Percentiles rank a stretch among this genome's conserved stretches.
Conservation (phyloP, 1,140 invertebrate genomes). For the Drosophila oshimai region DNA sequence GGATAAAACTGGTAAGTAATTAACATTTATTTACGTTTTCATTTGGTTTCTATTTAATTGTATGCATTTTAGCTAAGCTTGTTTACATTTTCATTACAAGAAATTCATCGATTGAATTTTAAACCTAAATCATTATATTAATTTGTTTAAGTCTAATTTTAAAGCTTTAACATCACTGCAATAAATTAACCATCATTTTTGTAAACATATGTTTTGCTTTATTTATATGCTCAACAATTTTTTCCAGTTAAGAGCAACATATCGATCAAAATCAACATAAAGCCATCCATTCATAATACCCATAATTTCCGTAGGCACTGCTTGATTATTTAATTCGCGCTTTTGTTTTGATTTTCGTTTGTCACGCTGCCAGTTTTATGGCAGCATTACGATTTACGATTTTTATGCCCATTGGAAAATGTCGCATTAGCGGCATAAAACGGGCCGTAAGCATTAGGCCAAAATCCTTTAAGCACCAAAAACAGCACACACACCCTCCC, state of each 20-base stretch:
- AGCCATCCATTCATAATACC: background rate
- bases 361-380: slow-evolving; percentile 55
- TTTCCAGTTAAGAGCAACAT: background rate
- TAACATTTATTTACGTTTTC: background rate
- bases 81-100: no score
- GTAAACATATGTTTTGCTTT: background rate
- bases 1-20: background rate
- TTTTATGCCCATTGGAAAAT: slow-evolving; percentile 74
- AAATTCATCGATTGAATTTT: no score
- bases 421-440: slow-evolving; percentile 73
- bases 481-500: slow-evolving; percentile 1
- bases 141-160: no score
- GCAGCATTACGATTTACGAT: slow-evolving; percentile 39
- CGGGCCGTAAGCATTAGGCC: slow-evolving; percentile 52
- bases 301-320: background rate
- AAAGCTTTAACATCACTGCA: background rate
- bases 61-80: no score
- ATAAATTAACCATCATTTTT: no score
- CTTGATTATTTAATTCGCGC: slow-evolving; percentile 19
- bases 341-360: slow-evolving; percentile 34
- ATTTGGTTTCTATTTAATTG: no score
- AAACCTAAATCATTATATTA: no score
- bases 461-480: slow-evolving; percentile 68
- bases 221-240: background rate
- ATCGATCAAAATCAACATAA: slow-evolving; percentile 4